Percentiles rank a stretch among this genome's conserved stretches.
These are phyloP conservation scores for Xiphorhynchus erythropygius DNA, from an alignment of 2,797 vertebrate genomes.

Conservation along the genomic window DNA sequence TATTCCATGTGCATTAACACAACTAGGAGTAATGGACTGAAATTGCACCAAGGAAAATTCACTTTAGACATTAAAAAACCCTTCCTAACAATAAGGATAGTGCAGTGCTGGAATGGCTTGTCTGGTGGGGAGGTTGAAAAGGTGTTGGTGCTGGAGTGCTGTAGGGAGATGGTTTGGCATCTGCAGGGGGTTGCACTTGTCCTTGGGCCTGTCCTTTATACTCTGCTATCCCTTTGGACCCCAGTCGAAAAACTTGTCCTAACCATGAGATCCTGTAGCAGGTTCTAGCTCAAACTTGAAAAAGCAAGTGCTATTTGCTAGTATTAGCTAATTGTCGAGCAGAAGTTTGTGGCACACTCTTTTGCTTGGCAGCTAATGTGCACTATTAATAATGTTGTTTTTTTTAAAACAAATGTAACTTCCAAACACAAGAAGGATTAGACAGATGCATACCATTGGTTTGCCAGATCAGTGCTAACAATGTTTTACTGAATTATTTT, in stretches of 20 bases:
- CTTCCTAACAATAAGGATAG: background rate
- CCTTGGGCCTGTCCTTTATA: background rate
- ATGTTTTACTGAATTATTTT: constrained; percentile 56
- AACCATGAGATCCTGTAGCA: background rate
- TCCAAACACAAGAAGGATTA: constrained; percentile 52
- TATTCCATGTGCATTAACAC: constrained; percentile 40
- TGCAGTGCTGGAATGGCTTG: background rate
- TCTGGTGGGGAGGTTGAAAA: background rate
- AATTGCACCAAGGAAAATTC: constrained; percentile 40
- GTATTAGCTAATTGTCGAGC: background rate
- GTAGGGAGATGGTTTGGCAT: background rate
- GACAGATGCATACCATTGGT: constrained; percentile 63
- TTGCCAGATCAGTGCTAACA: constrained; percentile 49
- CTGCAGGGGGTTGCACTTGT: background rate
- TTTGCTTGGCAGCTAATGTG: constrained; percentile 57
- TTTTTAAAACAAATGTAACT: constrained; percentile 38
- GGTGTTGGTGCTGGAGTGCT: background rate
- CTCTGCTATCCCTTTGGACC: background rate
- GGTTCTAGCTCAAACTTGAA: background rate
- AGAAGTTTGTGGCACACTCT: constrained; percentile 24
- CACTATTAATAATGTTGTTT: constrained; percentile 44
- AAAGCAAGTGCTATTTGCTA: background rate
- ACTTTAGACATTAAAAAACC: background rate
- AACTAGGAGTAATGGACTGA: constrained; percentile 50
- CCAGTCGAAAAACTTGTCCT: background rate